Conservation (phyloP, 2,888 invertebrate genomes). For the Xiphydria camelus region DNA sequence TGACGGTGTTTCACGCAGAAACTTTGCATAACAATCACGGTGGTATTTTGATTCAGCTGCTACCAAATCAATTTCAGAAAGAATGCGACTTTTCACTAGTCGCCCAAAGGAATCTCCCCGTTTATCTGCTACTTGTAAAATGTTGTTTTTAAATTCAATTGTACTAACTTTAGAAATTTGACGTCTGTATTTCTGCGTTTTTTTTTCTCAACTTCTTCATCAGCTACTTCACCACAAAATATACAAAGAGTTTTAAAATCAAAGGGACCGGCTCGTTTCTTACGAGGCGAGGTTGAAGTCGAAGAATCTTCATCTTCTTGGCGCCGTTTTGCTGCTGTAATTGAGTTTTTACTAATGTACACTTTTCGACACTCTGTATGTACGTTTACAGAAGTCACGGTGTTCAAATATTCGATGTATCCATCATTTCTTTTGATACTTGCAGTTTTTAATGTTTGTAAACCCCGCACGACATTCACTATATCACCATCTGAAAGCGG, state of each 20-base stretch:
- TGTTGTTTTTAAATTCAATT: slow-evolving; percentile 45
- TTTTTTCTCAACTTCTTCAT: slow-evolving; percentile 44
- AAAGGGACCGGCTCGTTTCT: slow-evolving; percentile 24
- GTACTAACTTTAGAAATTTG: slow-evolving; percentile 42
- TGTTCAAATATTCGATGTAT: slow-evolving; percentile 24
- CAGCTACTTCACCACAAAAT: slow-evolving; percentile 48
- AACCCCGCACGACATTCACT: slow-evolving; percentile 26
- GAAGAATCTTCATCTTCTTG: slow-evolving; percentile 19
- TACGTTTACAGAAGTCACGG: slow-evolving; percentile 25
- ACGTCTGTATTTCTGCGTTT: slow-evolving; percentile 35
- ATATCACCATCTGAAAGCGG: slow-evolving; percentile 21
- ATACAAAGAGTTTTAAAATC: slow-evolving; percentile 42
- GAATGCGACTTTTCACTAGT: slow-evolving; percentile 40
- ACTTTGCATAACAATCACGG: slow-evolving; percentile 45
- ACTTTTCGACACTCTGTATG: slow-evolving; percentile 22
- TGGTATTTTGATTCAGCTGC: slow-evolving; percentile 42
- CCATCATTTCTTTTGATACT: slow-evolving; percentile 29
- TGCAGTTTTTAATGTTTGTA: slow-evolving; percentile 24
- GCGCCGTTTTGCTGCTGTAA: slow-evolving; percentile 20
- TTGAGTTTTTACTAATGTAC: slow-evolving; percentile 22
- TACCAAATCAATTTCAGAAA: slow-evolving; percentile 35
- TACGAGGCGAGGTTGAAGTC: slow-evolving; percentile 18
- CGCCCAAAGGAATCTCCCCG: slow-evolving; percentile 42
- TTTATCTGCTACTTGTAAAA: slow-evolving; percentile 47
- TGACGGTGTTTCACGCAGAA: slow-evolving; percentile 40